Base-by-base conservation (phyloP, 2,113 vertebrate genomes). In the Gadus macrocephalus region DNA sequence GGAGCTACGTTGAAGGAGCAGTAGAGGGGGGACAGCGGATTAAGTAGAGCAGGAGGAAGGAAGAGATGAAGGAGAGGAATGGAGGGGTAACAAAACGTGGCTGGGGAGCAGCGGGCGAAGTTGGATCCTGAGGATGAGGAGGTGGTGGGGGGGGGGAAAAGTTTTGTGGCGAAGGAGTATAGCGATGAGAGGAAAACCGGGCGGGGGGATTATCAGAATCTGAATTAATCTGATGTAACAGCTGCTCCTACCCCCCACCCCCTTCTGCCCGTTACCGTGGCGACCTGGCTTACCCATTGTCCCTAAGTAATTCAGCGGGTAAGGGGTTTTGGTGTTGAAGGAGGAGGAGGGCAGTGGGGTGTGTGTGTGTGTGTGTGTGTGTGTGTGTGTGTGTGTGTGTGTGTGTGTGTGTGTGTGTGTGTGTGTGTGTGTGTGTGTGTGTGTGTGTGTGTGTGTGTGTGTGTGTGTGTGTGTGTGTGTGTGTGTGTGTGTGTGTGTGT, bases 191-290 rank as follows among this genome's bases (percentile, higher is more conserved):
- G 42, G 42, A 49, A 49, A 49, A 9, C 42, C 8, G 83, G 86
- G 85, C 63, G 80, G 82, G 86, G 88, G 89, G 90, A 91, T 91
- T 91, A 91, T 90, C 87, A 91, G 91, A 92, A 92, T 92, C 87
- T 92, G 90, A 93, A 92, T 92, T 92, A 92, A 92, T 93, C 91
- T 92, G 90, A 93, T 92, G 91, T 90, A 93, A 92, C 92, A 93
- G 92, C 91, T 93, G 92, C 92, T 92, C 85, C 90, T 89, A 81
- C 91, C 88, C 89, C 81, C 84, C 78, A 72, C 83, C 89, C 89
- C 91, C 86, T 81, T 87, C 89, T 77, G 83, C 86, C 90, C 72
- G 90, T 92, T 92, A 91, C 92, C 92, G 86, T 90, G 90, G 90
- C 85, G 89, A 93, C 91, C 88, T 73, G 82, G 89, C 89, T 87